Evolutionary conservation across 1,140 invertebrate genomes (phyloP).

Genomic region (Trichonephila inaurata): DNA sequence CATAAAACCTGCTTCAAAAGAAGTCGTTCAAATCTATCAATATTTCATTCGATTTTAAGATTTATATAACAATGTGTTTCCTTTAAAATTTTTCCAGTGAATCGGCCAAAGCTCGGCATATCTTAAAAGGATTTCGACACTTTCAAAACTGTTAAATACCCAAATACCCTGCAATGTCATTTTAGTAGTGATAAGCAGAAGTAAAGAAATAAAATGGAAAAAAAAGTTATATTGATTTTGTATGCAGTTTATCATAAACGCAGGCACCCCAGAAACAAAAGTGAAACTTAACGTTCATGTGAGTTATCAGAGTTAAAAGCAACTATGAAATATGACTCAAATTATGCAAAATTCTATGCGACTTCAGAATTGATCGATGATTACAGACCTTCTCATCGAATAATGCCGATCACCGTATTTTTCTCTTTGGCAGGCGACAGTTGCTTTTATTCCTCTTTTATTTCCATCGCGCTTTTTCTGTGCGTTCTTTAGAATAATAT

Average conservation of each 20-base stretch:
- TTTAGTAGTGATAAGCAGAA: neutral
- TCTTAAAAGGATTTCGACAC: neutral
- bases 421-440: neutral
- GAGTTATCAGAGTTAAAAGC: slow-evolving; percentile 17
- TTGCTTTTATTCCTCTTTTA: neutral
- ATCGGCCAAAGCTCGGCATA: neutral
- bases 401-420: slow-evolving; percentile 22
- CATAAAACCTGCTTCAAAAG: no score
- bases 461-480: neutral
- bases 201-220: neutral
- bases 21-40: no score
- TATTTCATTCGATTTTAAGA: no score
- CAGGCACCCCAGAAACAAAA: slow-evolving; percentile 41
- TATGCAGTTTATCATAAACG: slow-evolving; percentile 36
- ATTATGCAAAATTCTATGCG: slow-evolving; percentile 51
- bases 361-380: slow-evolving; percentile 38
- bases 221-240: neutral
- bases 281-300: slow-evolving; percentile 3
- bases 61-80: neutral
- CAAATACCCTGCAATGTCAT: neutral
- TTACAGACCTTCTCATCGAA: slow-evolving; percentile 11
- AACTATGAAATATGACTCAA: slow-evolving; percentile 42
- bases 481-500: neutral
- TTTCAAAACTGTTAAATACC: neutral
- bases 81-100: neutral